These are phyloP conservation scores for Morpho achilles DNA, from an alignment of 2,888 invertebrate genomes.

Conservation along the genomic window DNA sequence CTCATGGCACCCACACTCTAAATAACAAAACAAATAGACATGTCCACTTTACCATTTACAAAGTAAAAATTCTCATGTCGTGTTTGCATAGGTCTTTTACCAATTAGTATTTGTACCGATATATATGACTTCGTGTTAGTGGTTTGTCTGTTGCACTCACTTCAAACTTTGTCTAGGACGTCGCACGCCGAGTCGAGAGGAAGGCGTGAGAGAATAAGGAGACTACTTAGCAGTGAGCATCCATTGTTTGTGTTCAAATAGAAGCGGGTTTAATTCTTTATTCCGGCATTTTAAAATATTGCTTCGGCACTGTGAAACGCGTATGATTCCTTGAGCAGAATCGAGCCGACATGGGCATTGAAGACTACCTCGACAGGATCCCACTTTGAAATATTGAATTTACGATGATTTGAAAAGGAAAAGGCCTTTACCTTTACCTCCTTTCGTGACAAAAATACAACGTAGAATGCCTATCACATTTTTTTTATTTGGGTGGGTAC, in stretches of 20 bases:
- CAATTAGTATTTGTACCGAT: constrained; percentile 77
- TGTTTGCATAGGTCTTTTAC: constrained; percentile 77
- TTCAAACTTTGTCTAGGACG: constrained; percentile 52
- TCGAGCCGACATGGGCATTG: constrained; percentile 24
- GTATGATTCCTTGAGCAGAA: constrained; percentile 20
- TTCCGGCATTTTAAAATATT: constrained; percentile 37
- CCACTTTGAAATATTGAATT: constrained; percentile 15
- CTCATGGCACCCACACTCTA: constrained; percentile 74
- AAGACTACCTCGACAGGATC: constrained; percentile 36
- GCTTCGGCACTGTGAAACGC: constrained; percentile 23
- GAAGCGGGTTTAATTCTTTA: constrained; percentile 43
- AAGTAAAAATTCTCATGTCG: constrained; percentile 72
- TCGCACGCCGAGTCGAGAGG: constrained; percentile 43
- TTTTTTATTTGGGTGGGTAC: not conserved
- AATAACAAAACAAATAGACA: constrained; percentile 73
- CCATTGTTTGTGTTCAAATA: constrained; percentile 57
- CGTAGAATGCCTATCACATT: not conserved
- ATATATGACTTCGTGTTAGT: constrained; percentile 55
- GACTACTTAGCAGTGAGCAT: constrained; percentile 48
- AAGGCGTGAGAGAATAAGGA: constrained; percentile 54
- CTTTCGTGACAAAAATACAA: constrained; percentile 42
- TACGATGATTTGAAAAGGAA: constrained; percentile 20
- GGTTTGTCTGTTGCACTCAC: constrained; percentile 55
- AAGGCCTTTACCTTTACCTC: constrained; percentile 53
- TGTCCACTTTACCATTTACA: constrained; percentile 77